A percentile compares a stretch with the other conserved stretches of the same genome.
These are phyloP conservation scores for Epicauta chinensis DNA, from an alignment of 1,140 invertebrate species.

Conservation along the genomic window DNA sequence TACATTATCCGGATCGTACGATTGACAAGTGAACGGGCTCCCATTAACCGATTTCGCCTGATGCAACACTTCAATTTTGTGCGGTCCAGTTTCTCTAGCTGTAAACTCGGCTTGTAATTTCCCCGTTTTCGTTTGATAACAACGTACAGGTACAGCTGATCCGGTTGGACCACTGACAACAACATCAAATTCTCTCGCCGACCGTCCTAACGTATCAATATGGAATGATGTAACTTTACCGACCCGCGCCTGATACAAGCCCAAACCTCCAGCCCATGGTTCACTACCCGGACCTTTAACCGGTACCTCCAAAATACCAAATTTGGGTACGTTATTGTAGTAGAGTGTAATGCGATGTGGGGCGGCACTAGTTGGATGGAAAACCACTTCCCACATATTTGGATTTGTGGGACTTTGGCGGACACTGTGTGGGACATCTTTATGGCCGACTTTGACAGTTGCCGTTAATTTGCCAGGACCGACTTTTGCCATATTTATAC, in stretches of 20 bases:
- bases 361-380: conserved; percentile 72
- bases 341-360: conserved; percentile 75
- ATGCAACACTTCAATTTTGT: conserved; percentile 79
- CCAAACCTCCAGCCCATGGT: conserved; percentile 45
- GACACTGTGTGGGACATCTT: conserved; percentile 72
- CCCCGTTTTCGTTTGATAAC: conserved; percentile 93
- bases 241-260: conserved; percentile 74
- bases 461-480: conserved; percentile 78
- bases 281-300: conserved; percentile 64
- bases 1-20: conserved; percentile 69
- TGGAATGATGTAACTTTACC: conserved; percentile 78
- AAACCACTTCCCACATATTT: conserved; percentile 73
- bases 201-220: conserved; percentile 78
- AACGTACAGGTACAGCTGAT: conserved; percentile 84
- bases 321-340: conserved; percentile 65
- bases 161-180: conserved; percentile 83
- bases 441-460: conserved; percentile 68
- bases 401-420: conserved; percentile 59
- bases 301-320: conserved; percentile 39
- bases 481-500: conserved; percentile 64
- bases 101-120: conserved; percentile 89
- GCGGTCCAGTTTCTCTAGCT: conserved; percentile 66
- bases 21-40: conserved; percentile 93
- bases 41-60: conserved; percentile 86
- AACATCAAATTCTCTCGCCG: conserved; percentile 86